These are phyloP conservation scores for Drosophila melanogaster DNA, from an alignment of 1,140 invertebrate species.

Conservation along the genomic window Release_6_plus_ISO1_MT NT_033779.5:6141001-6141500, in stretches of 20 bases:
- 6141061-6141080: constrained; percentile 63
- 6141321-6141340: constrained; percentile 68
- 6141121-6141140: constrained; percentile 61
- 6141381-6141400: constrained; percentile 70
- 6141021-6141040: constrained; percentile 65
- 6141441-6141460: constrained; percentile 65
- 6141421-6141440: constrained; percentile 72
- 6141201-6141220: constrained; percentile 75
- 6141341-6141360: constrained; percentile 79
- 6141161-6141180: constrained; percentile 51
- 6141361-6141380: constrained; percentile 73
- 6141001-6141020: constrained; percentile 70
- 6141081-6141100: constrained; percentile 61
- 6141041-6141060: constrained; percentile 56
- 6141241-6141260: constrained; percentile 77
- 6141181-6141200: constrained; percentile 74
- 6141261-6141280: constrained; percentile 68
- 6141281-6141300: constrained; percentile 75
- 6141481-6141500: constrained; percentile 51
- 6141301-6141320: constrained; percentile 68
- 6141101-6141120: constrained; percentile 57
- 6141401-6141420: constrained; percentile 73
- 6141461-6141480: constrained; percentile 38
- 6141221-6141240: constrained; percentile 68
- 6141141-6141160: constrained; percentile 52